Conservation (phyloP, 2,888 invertebrate genomes). For the Ormia ochracea region DNA sequence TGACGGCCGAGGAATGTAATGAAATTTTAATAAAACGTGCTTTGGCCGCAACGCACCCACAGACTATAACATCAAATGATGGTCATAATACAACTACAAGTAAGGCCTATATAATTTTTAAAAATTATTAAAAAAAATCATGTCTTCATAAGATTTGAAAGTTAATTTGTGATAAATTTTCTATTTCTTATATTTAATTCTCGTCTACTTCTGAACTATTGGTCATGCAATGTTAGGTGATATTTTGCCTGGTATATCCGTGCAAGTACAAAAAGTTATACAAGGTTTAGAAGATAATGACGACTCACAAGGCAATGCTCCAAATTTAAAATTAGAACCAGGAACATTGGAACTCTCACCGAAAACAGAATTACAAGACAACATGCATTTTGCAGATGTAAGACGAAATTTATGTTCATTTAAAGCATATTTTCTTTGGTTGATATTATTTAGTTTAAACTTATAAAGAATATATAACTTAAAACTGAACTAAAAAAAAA, state of each 20-base stretch:
- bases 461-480: slow-evolving; percentile 9
- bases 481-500: neutral
- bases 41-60: slow-evolving; percentile 81
- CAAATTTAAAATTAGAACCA: slow-evolving; percentile 77
- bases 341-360: slow-evolving; percentile 77
- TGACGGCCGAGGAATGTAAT: slow-evolving; percentile 87
- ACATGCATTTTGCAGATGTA: slow-evolving; percentile 74
- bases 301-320: slow-evolving; percentile 77
- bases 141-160: slow-evolving; percentile 7
- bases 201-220: slow-evolving; percentile 66
- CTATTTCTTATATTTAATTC: slow-evolving; percentile 13
- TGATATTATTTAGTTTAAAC: neutral
- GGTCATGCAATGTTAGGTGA: slow-evolving; percentile 75
- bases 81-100: slow-evolving; percentile 73
- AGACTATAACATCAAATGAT: slow-evolving; percentile 76
- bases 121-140: neutral
- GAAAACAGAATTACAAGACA: slow-evolving; percentile 77
- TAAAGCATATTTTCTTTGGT: neutral
- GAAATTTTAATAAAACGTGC: slow-evolving; percentile 87
- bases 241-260: slow-evolving; percentile 77
- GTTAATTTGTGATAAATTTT: slow-evolving; percentile 33
- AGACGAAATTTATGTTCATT: slow-evolving; percentile 54
- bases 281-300: slow-evolving; percentile 77
- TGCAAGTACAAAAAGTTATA: slow-evolving; percentile 77
- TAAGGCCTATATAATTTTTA: slow-evolving; percentile 66